phyloP scores from a whole-genome alignment of 1,140 invertebrate genomes.

The Drosophila bocki region DNA sequence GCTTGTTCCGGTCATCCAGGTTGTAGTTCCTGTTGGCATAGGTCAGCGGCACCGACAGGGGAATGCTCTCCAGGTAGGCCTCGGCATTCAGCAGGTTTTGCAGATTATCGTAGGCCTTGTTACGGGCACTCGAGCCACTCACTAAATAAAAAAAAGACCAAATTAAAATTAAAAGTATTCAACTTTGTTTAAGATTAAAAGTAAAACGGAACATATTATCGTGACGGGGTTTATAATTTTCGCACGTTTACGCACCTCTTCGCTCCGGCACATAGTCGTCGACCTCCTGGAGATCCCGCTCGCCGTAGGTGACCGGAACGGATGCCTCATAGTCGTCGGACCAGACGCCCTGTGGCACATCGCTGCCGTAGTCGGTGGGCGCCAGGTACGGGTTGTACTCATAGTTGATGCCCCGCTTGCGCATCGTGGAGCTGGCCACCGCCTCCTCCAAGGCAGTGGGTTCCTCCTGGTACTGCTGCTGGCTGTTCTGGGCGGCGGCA shows the following conservation, averaged over 20 bases:
- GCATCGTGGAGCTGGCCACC: slow-evolving; percentile 67
- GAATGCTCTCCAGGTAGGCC: slow-evolving; percentile 75
- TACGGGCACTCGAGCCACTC: slow-evolving; percentile 51
- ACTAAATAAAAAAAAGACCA: slow-evolving; percentile 10
- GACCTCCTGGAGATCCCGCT: slow-evolving; percentile 72
- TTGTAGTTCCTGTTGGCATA: slow-evolving; percentile 81
- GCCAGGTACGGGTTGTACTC: slow-evolving; percentile 66
- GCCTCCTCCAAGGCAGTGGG: slow-evolving; percentile 63
- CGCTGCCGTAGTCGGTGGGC: slow-evolving; percentile 45
- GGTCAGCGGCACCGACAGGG: slow-evolving; percentile 69
- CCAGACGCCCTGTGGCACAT: slow-evolving; percentile 40
- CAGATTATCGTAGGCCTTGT: slow-evolving; percentile 82
- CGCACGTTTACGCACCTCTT: slow-evolving; percentile 39
- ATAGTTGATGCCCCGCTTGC: slow-evolving; percentile 78
- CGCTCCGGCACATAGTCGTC: slow-evolving; percentile 76
- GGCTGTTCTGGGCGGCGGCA: slow-evolving; percentile 67
- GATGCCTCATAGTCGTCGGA: slow-evolving; percentile 68
- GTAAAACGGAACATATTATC: not conserved
- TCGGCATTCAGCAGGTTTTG: slow-evolving; percentile 80
- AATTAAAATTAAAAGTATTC: not conserved
- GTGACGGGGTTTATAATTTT: no score
- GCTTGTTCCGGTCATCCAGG: slow-evolving; percentile 76
- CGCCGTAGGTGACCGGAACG: slow-evolving; percentile 49
- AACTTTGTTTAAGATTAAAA: not conserved
- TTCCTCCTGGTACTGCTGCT: slow-evolving; percentile 65